phyloP scores from a whole-genome alignment of 1,140 invertebrate genomes.

The Steinernema feltiae region DNA sequence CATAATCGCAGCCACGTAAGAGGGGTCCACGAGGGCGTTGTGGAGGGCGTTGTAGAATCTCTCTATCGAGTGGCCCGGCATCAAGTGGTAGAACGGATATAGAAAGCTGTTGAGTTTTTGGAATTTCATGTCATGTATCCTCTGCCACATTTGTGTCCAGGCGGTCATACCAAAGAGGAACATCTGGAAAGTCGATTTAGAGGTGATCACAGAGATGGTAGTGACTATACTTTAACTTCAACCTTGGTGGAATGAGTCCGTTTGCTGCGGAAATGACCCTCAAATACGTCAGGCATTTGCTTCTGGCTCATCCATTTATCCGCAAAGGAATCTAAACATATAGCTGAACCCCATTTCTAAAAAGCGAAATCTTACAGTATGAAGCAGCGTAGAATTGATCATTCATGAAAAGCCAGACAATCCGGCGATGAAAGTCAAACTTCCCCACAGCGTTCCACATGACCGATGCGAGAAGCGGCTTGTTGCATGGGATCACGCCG shows the following conservation, averaged over 20 bases:
- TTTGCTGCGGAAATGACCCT: neutral
- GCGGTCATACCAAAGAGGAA: neutral
- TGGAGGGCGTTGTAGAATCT: neutral
- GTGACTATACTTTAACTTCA: neutral
- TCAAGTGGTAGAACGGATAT: neutral
- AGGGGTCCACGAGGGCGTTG: too few species aligned
- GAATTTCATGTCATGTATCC: neutral
- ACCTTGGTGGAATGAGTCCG: neutral
- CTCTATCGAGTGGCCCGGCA: neutral
- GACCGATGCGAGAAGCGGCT: neutral
- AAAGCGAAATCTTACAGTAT: neutral
- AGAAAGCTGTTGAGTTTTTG: neutral
- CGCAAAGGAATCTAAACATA: neutral
- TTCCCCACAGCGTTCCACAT: neutral
- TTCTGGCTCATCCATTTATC: neutral
- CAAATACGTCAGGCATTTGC: neutral
- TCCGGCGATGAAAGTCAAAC: neutral
- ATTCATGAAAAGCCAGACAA: neutral
- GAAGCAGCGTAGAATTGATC: neutral
- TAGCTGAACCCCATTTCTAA: neutral
- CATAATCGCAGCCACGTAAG: too few species aligned
- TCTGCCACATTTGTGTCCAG: neutral
- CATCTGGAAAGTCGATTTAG: neutral
- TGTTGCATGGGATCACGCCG: neutral
- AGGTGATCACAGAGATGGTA: neutral